Percentiles rank a stretch among this genome's conserved stretches.
Evolutionary conservation across 2,113 vertebrate species (phyloP).

Genomic region (Ptilonorhynchus violaceus): DNA sequence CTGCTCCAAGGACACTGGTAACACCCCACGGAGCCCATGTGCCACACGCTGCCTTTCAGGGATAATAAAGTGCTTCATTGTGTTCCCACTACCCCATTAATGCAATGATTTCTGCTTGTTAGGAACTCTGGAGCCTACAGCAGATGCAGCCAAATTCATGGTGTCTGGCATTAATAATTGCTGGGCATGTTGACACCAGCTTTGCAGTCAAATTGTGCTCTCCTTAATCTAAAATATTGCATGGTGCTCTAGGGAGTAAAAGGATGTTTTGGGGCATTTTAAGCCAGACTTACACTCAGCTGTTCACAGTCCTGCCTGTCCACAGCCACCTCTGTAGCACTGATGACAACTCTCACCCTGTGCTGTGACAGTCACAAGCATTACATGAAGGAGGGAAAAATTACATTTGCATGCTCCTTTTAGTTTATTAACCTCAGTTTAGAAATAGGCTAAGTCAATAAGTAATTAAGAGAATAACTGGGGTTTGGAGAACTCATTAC

Average conservation of each 20-base stretch:
- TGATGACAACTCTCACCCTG: neutral
- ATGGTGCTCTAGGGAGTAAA: neutral
- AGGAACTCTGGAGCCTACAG: conserved; percentile 36
- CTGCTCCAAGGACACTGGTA: conserved; percentile 11
- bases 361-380: neutral
- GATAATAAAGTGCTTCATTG: conserved; percentile 65
- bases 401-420: neutral
- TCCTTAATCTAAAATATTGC: neutral
- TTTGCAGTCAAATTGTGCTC: neutral
- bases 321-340: neutral
- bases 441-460: neutral
- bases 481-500: neutral
- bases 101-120: conserved; percentile 39
- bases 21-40: conserved; percentile 28
- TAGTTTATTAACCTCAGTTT: neutral
- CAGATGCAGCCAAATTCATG: neutral
- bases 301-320: neutral
- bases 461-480: neutral
- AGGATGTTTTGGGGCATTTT: neutral
- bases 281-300: neutral
- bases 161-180: conserved; percentile 20
- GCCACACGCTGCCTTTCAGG: conserved; percentile 62
- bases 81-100: conserved; percentile 44
- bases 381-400: neutral
- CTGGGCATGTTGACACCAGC: neutral